Evolutionary conservation across 2,113 vertebrate genomes (phyloP).

Genomic region (Corynorhinus townsendii): DNA sequence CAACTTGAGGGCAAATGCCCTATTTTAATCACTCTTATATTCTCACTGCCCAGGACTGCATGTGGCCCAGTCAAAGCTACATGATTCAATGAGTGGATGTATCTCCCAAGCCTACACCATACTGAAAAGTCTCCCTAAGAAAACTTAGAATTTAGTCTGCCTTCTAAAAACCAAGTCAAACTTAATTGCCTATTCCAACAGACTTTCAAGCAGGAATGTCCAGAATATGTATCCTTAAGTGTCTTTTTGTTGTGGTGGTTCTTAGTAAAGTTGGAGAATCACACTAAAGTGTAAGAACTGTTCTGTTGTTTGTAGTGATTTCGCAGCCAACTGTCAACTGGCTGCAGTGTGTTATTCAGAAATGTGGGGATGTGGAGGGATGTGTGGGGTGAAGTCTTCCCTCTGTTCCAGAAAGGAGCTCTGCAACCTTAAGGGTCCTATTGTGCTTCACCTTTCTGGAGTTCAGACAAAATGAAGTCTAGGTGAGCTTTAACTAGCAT

Average conservation of each 20-base stretch:
- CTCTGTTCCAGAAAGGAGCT: not conserved
- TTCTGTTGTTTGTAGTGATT: not conserved
- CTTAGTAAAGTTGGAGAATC: not conserved
- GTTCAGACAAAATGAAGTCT: not conserved
- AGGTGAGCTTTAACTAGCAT: not conserved
- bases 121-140: not conserved
- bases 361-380: not conserved
- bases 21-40: not conserved
- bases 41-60: not conserved
- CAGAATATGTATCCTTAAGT: not conserved
- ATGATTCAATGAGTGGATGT: not conserved
- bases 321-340: not conserved
- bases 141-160: not conserved
- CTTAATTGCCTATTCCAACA: not conserved
- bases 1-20: not conserved
- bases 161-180: not conserved
- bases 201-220: not conserved
- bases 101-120: not conserved
- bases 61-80: not conserved
- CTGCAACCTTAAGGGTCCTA: not conserved
- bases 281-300: not conserved
- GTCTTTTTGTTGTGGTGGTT: not conserved
- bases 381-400: not conserved
- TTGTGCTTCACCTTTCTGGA: not conserved
- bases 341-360: not conserved